Evolutionary conservation across 2,888 invertebrate species (phyloP), one percentile per base, ranked within the genome.

Genomic region (Ectobius pallidus): DNA sequence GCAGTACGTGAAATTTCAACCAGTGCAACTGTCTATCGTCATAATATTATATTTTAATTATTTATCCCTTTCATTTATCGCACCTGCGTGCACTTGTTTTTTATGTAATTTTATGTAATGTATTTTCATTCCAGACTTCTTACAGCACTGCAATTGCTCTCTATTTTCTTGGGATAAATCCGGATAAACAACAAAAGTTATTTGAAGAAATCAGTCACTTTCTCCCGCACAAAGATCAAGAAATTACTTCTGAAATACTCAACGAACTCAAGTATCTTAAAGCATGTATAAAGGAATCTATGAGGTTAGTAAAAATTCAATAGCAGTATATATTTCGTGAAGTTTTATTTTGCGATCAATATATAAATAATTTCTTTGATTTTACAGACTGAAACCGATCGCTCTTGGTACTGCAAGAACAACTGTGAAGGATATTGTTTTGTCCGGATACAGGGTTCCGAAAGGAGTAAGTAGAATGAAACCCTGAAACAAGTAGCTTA

Each of bases 401-500:
- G 86, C 86, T 0, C 80, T 86, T 16, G 91, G 87, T 0, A 88
- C 86, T 75, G 77, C 87, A 11, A 84, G 91, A 73, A 81, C 81
- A 70, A 83, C 87, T 63, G 80, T 81, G 0, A 84, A 85, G 44
- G 88, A 91, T 73, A 83, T 88, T 4, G 84, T 87, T 14, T 78
- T 92, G 0, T 83, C 86, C n/a, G 90, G 88, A 9, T 92, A 90
- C 78, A 80, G 81, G 72, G 84, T 91, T 78, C 90, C 91, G 0
- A 85, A 86, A 81, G 85, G 85, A 49, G 89, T 89, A 82, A 83
- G 84, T 81, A 18, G 32, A 58, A 55, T 18, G 6, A 16, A 20
- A n/a, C n/a, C n/a, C n/a, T n/a, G n/a, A n/a, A n/a, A n/a, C n/a
- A n/a, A n/a, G n/a, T n/a, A n/a, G n/a, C n/a, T n/a, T n/a, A n/a